A percentile compares a stretch with the other conserved stretches of the same genome.
Evolutionary conservation across 2,797 vertebrate species (phyloP).

Genomic region (Dicrostonyx torquatus): DNA sequence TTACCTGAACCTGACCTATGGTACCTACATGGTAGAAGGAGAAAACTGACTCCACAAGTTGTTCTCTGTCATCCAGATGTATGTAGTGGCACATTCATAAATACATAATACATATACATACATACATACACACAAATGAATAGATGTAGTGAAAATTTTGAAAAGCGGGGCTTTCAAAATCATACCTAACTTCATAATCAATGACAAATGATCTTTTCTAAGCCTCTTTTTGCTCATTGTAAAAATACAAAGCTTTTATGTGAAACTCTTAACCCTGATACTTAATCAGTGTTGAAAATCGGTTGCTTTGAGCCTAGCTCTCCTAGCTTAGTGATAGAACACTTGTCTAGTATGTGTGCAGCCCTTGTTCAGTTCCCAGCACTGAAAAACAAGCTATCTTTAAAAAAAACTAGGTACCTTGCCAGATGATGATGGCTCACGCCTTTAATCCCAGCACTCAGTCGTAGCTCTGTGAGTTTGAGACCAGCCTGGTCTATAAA

Average conservation of each 20-base stretch:
- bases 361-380: background rate
- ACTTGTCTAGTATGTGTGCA: background rate
- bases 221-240: constrained; percentile 31
- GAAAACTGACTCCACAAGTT: background rate
- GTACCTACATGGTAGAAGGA: background rate
- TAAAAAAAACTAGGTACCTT: background rate
- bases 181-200: constrained; percentile 41
- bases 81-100: background rate
- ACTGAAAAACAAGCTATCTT: background rate
- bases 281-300: constrained; percentile 4
- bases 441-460: background rate
- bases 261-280: constrained; percentile 30
- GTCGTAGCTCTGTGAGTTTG: background rate
- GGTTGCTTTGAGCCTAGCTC: background rate
- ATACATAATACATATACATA: background rate
- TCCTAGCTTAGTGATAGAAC: background rate
- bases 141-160: background rate
- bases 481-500: background rate
- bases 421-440: background rate
- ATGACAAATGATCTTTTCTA: constrained; percentile 44
- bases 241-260: constrained; percentile 33
- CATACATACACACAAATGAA: background rate
- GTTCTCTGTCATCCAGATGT: background rate
- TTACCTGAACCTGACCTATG: background rate
- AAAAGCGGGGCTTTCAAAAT: constrained; percentile 41